Evolutionary conservation across 2,113 vertebrate species (phyloP), one percentile per base, ranked within the genome.

Genomic region (Grammomys surdaster): DNA sequence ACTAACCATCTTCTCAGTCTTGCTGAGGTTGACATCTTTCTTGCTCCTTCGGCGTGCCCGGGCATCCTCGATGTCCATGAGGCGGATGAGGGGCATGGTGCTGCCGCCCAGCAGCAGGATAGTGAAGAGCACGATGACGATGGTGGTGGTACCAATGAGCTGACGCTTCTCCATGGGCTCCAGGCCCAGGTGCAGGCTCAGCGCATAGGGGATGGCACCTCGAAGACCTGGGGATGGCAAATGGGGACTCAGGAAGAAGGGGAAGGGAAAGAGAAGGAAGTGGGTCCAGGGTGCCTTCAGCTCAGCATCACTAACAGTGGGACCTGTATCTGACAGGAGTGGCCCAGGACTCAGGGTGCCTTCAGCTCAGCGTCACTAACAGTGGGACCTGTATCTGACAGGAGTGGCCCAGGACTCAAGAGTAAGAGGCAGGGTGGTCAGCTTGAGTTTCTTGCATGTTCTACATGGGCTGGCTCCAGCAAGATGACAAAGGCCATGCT

Each of bases 161-260:
- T 99, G 99, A 3, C 99, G 98, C 98, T 99, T 99, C 98, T 99
- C 99, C 0, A 99, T 99, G 90, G 99, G 99, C 97, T 99, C 99
- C 96, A 99, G 98, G 97, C 99, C 99, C 97, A 99, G 98, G 96
- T 99, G 99, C 86, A 99, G 99, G 97, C 99, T 99, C 97, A 99
- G 98, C 7, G 99, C 99, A 0, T 99, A 99, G 11, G 99, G 99
- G 96, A 99, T 99, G 69, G 99, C 99, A 2, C 99, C 99, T 70
- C 99, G 99, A 73, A 99, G 97, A 77, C 99, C 99, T 99, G 87
- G 89, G 13, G 28, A 75, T 58, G 95, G 33, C 46, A 51, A 51
- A 43, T 33, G 63, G 65, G 20, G 46, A 70, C 5, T 88, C 65
- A 88, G 2, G 16, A 5, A 36, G 20, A 73, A 1, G 81, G 76